A percentile compares a stretch with the other conserved stretches of the same genome.
Conservation (phyloP, 2,113 vertebrate genomes). For the Dasyprocta punctata region DNA sequence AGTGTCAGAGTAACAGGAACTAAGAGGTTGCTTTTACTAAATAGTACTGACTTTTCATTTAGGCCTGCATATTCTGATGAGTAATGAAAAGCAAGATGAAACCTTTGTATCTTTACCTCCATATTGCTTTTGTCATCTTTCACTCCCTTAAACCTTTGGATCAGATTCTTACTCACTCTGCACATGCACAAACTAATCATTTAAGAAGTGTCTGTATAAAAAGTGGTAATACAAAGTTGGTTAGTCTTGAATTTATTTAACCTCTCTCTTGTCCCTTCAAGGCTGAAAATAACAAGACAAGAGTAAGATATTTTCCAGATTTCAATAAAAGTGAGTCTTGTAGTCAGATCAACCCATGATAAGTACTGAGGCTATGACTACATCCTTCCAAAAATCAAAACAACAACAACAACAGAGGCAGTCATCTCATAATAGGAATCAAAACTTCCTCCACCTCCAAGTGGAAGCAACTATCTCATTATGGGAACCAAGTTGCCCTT, state of each 20-base stretch:
- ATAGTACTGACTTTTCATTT: not conserved
- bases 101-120: not conserved
- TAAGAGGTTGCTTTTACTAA: not conserved
- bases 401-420: not conserved
- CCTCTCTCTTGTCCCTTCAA: not conserved
- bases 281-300: not conserved
- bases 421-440: not conserved
- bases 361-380: not conserved
- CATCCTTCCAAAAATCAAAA: not conserved
- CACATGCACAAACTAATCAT: not conserved
- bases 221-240: not conserved
- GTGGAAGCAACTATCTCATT: not conserved
- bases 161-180: not conserved
- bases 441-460: not conserved
- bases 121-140: not conserved
- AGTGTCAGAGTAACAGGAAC: not conserved
- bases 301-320: not conserved
- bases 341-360: not conserved
- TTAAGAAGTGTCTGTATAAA: not conserved
- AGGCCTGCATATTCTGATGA: not conserved
- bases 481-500: not conserved
- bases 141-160: not conserved
- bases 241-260: not conserved
- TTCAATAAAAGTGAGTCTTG: not conserved
- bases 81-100: not conserved